These are phyloP conservation scores for Cossypha heuglini DNA, from an alignment of 2,797 vertebrate genomes.

Conservation along the genomic window DNA sequence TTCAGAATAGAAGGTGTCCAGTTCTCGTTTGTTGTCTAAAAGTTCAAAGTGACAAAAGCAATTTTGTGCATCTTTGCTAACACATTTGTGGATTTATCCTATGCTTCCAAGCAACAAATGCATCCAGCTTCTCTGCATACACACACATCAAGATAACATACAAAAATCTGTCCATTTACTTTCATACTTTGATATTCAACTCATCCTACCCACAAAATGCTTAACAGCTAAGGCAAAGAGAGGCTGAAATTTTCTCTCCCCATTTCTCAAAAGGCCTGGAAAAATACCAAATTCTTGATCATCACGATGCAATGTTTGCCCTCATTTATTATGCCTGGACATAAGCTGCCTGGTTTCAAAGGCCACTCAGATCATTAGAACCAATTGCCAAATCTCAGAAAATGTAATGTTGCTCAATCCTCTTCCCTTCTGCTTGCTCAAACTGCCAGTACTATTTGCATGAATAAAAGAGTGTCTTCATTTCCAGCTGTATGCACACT, in stretches of 20 bases:
- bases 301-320: background rate
- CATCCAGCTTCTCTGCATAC: background rate
- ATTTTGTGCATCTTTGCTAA: background rate
- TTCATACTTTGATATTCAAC: background rate
- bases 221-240: background rate
- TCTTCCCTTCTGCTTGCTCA: background rate
- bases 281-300: background rate
- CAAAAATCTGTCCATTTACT: background rate
- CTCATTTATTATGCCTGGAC: background rate
- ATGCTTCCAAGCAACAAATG: background rate
- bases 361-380: background rate
- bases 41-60: background rate
- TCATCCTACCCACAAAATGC: background rate
- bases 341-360: background rate
- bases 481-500: background rate
- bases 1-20: constrained; percentile 91
- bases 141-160: background rate
- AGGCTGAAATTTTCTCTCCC: background rate
- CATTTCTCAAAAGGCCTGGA: background rate
- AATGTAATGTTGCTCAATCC: background rate
- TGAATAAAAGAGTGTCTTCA: background rate
- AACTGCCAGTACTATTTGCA: background rate
- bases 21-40: constrained; percentile 89
- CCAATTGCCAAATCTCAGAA: background rate
- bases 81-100: background rate